A percentile compares a stretch with the other conserved stretches of the same genome.
These are phyloP conservation scores for Eptatretus atami DNA, from an alignment of 2,797 vertebrate genomes.

Conservation along the genomic window DNA sequence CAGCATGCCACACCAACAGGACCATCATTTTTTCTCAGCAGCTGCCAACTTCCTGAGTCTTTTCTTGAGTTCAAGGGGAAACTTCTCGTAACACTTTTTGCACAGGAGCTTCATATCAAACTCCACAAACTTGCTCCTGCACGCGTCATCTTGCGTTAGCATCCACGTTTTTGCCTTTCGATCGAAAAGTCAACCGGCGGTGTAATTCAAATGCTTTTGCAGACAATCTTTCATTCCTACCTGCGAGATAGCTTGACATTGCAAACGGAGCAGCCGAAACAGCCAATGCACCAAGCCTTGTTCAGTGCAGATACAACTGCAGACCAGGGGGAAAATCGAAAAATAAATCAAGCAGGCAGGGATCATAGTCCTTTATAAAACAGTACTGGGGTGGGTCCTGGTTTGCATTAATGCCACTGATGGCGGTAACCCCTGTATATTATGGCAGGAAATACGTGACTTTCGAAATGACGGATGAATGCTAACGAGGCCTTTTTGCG, in stretches of 20 bases:
- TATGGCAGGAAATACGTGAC: too few species aligned
- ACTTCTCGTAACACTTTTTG: conserved; percentile 97
- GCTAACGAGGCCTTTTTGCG: too few species aligned
- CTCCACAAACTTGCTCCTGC: conserved; percentile 96
- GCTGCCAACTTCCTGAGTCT: conserved; percentile 28
- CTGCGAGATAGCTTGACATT: conserved; percentile 93
- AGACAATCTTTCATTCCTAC: conserved; percentile 27
- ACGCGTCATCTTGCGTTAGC: conserved; percentile 7
- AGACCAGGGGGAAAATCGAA: not conserved
- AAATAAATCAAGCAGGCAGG: not conserved
- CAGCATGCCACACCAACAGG: too few species aligned
- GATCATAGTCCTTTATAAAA: not conserved
- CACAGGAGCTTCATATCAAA: conserved; percentile 99
- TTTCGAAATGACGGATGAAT: too few species aligned
- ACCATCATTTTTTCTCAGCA: too few species aligned
- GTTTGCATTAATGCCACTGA: too few species aligned
- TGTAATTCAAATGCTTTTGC: not conserved
- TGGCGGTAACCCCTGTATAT: too few species aligned
- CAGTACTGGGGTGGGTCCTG: too few species aligned
- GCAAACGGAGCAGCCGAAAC: conserved; percentile 92
- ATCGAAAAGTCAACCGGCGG: not conserved
- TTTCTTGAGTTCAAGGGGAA: conserved; percentile 95
- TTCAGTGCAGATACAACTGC: conserved; percentile 88
- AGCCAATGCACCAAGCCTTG: conserved; percentile 91
- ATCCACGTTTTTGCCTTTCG: not conserved